phyloP scores from a whole-genome alignment of 1,140 invertebrate species.

The Andricus grossulariae region DNA sequence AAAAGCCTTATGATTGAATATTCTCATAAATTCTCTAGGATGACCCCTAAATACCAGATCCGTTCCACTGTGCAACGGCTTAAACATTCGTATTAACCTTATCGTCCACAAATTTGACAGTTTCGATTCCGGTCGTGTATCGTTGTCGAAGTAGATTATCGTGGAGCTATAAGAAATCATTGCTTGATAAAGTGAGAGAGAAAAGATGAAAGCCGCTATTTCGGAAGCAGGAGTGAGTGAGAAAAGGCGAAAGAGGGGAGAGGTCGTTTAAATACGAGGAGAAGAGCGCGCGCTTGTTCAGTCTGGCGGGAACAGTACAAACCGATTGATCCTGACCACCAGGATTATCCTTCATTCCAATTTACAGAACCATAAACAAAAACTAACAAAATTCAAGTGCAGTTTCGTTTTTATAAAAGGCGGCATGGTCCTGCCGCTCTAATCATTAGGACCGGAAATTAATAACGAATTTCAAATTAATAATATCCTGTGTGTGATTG shows the following conservation, averaged over 20 bases:
- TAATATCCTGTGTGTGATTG: conserved; percentile 40
- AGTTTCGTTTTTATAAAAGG: not conserved
- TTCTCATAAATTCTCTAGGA: no score
- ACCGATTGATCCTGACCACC: conserved; percentile 62
- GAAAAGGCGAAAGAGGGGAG: conserved; percentile 54
- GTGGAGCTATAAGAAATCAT: no score
- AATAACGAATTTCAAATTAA: not conserved
- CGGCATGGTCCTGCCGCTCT: not conserved
- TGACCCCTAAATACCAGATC: no score
- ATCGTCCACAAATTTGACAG: no score
- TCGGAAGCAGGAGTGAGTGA: conserved; percentile 56
- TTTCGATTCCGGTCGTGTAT: no score
- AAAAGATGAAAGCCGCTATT: not conserved
- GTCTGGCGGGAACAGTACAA: conserved; percentile 71
- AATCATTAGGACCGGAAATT: not conserved
- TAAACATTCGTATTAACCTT: no score
- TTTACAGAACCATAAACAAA: not conserved
- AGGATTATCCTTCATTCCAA: conserved; percentile 28
- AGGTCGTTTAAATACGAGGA: conserved; percentile 71
- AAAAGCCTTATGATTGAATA: no score
- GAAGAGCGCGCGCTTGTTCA: conserved; percentile 73
- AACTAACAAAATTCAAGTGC: conserved; percentile 1
- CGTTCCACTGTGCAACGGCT: no score
- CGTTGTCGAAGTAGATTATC: not conserved
- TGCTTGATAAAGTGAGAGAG: not conserved